These are phyloP conservation scores for Crotalus helleri DNA, from an alignment of 2,113 vertebrate species.

Conservation along the genomic window DNA sequence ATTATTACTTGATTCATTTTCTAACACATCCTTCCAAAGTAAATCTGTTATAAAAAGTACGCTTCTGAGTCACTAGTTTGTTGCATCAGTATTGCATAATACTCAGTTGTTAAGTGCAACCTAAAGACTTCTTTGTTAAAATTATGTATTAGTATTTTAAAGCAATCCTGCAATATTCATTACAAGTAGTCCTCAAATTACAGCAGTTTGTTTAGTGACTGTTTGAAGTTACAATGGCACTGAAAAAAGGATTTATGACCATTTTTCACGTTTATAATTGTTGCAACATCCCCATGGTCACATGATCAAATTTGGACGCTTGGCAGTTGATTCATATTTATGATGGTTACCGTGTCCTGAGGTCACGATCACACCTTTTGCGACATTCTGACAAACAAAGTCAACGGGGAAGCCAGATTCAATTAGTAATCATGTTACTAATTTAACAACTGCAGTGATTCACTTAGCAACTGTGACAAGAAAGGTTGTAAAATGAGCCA, in stretches of 20 bases:
- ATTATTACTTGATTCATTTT: slow-evolving; percentile 11
- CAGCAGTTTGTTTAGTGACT: background rate
- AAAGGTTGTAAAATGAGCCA: background rate
- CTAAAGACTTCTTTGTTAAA: background rate
- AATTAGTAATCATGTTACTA: background rate
- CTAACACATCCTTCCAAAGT: background rate
- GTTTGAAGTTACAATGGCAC: background rate
- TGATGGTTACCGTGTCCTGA: background rate
- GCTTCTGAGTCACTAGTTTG: background rate
- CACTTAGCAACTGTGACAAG: background rate
- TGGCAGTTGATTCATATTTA: background rate
- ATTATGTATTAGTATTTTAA: background rate
- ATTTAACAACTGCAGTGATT: no score
- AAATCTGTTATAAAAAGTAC: background rate
- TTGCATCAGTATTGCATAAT: background rate
- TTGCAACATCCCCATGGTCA: background rate
- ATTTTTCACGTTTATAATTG: background rate
- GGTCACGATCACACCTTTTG: background rate
- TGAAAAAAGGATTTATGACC: background rate
- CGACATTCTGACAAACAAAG: background rate
- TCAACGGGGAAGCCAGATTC: background rate
- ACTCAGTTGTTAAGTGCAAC: background rate
- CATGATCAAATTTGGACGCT: background rate
- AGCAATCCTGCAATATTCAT: accelerated
- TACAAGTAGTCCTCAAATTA: background rate